These are phyloP conservation scores for Takifugu flavidus DNA, from an alignment of 2,113 vertebrate genomes.

Conservation along the genomic window DNA sequence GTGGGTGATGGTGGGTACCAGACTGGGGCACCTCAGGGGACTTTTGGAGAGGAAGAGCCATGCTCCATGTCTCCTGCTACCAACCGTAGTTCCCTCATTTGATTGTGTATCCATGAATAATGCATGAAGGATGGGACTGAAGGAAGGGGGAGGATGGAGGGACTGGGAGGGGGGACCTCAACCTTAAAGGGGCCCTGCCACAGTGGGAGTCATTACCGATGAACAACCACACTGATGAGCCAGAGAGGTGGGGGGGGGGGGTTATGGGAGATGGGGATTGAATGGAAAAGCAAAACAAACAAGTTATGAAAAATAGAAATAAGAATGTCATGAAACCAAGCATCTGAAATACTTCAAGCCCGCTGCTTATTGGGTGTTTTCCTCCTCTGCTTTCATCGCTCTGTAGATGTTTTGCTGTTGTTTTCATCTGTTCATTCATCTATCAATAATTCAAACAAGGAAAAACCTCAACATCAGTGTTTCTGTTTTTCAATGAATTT, in stretches of 20 bases:
- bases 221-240: slow-evolving; percentile 78
- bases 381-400: slow-evolving; percentile 60
- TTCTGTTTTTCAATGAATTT: slow-evolving; percentile 33
- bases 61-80: slow-evolving; percentile 86
- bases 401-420: slow-evolving; percentile 62
- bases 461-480: slow-evolving; percentile 36
- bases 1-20: slow-evolving; percentile 85
- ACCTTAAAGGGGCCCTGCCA: slow-evolving; percentile 80
- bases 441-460: slow-evolving; percentile 56
- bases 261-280: slow-evolving; percentile 36
- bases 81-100: slow-evolving; percentile 94
- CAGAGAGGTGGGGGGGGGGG: slow-evolving; percentile 28
- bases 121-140: slow-evolving; percentile 81
- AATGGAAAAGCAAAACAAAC: slow-evolving; percentile 73
- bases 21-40: slow-evolving; percentile 89
- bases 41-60: slow-evolving; percentile 95
- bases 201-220: slow-evolving; percentile 83
- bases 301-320: slow-evolving; percentile 62
- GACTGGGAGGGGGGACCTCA: slow-evolving; percentile 61
- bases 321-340: slow-evolving; percentile 63
- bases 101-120: slow-evolving; percentile 97
- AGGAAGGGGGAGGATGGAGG: slow-evolving; percentile 46
- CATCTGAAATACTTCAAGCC: slow-evolving; percentile 65
- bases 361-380: slow-evolving; percentile 53
- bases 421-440: slow-evolving; percentile 66